A percentile compares a stretch with the other conserved stretches of the same genome.
phyloP scores from a whole-genome alignment of 1,140 invertebrate genomes.

The Apis laboriosa region DNA sequence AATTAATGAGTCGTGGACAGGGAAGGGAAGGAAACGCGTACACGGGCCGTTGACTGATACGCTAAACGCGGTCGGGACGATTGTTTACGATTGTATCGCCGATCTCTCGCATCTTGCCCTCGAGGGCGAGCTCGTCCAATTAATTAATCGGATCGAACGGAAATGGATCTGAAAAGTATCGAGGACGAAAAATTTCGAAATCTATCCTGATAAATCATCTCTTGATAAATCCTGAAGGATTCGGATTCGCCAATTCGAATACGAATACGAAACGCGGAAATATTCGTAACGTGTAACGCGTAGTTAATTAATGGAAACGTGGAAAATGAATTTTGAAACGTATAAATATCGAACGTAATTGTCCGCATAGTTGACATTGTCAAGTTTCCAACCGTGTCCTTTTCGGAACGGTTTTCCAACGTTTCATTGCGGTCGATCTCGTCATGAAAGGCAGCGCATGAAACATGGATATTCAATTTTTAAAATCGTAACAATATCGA shows the following conservation, averaged over 20 bases:
- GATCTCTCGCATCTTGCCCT: constrained; percentile 30
- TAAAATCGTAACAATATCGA: neutral
- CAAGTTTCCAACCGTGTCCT: neutral
- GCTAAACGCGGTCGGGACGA: neutral
- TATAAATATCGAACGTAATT: neutral
- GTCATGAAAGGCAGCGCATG: neutral
- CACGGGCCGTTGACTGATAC: constrained; percentile 28
- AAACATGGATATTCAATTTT: neutral
- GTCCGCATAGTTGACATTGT: constrained; percentile 6
- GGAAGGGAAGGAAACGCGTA: constrained; percentile 21
- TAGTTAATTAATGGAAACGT: neutral
- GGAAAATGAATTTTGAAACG: constrained; percentile 5
- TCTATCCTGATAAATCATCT: too few relatives aligned
- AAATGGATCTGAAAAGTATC: neutral
- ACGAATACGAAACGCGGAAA: too few relatives aligned
- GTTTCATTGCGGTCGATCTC: neutral
- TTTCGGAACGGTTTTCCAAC: neutral
- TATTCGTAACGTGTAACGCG: too few relatives aligned
- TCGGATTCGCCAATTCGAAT: too few relatives aligned
- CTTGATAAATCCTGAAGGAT: too few relatives aligned
- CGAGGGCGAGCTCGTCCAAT: constrained; percentile 29
- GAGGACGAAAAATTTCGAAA: constrained; percentile 10
- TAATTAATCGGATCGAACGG: constrained; percentile 51
- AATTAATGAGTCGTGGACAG: constrained; percentile 40
- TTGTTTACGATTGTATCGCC: constrained; percentile 52